These are phyloP conservation scores for Gasterosteus nipponicus DNA, from an alignment of 2,113 vertebrate species.

Conservation along the genomic window DNA sequence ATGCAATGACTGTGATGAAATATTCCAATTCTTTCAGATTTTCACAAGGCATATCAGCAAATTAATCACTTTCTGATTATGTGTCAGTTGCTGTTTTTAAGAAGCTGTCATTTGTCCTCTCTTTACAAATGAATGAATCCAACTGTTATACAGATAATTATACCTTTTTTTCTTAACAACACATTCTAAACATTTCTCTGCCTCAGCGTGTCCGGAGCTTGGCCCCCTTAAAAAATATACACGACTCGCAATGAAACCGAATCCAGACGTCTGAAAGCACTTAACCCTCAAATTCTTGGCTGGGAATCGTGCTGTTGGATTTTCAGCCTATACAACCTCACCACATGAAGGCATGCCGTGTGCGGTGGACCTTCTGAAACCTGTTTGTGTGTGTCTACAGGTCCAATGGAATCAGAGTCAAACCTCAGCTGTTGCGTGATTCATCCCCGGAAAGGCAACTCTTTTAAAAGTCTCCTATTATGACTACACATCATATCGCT, in stretches of 20 bases:
- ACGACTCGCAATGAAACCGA: constrained; percentile 60
- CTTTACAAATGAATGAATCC: constrained; percentile 51
- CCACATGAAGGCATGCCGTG: constrained; percentile 50
- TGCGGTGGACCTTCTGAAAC: constrained; percentile 24
- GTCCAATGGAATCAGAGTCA: constrained; percentile 36
- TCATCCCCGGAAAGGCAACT: constrained; percentile 30
- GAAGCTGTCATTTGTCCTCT: not conserved
- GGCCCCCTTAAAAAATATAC: constrained; percentile 72
- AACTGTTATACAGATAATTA: constrained; percentile 68
- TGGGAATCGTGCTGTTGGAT: constrained; percentile 57
- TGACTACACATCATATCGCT: constrained; percentile 33
- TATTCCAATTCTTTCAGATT: not conserved
- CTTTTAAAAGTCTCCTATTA: constrained; percentile 56
- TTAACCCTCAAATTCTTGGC: constrained; percentile 66
- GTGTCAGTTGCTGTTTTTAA: constrained; percentile 18
- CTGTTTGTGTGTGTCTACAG: not conserved
- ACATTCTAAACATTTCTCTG: constrained; percentile 49
- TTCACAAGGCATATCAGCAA: not conserved
- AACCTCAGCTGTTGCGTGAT: constrained; percentile 26
- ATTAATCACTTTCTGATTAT: not conserved
- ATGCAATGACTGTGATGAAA: not conserved
- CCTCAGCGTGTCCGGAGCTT: constrained; percentile 36
- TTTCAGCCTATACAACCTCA: constrained; percentile 40
- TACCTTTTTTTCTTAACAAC: constrained; percentile 38
- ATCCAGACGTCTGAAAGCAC: constrained; percentile 67